Conservation (phyloP, 2,797 vertebrate genomes). For the Schizopygopsis pylzovi region DNA sequence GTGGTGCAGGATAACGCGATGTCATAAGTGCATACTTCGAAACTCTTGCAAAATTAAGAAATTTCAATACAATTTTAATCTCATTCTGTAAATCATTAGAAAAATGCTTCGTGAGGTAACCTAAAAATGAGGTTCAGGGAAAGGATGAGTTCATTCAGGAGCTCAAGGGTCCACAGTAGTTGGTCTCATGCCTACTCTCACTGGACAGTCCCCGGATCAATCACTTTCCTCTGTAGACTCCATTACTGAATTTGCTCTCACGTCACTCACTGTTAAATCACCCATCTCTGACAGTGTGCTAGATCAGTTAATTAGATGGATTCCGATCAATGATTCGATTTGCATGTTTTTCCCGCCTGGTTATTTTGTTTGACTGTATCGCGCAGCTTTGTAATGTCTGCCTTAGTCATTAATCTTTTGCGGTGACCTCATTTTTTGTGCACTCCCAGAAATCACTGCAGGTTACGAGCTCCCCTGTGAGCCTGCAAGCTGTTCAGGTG, state of each 20-base stretch:
- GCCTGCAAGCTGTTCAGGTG: conserved; percentile 57
- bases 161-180: too few relatives aligned
- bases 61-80: background rate
- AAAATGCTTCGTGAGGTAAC: background rate
- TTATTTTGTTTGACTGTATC: conserved; percentile 41
- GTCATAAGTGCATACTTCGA: background rate
- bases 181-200: too few relatives aligned
- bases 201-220: too few relatives aligned
- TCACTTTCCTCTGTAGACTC: too few relatives aligned
- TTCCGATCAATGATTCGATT: conserved; percentile 53
- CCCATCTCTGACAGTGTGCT: conserved; percentile 48
- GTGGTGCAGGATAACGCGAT: background rate
- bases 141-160: too few relatives aligned
- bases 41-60: too few relatives aligned
- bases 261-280: conserved; percentile 44
- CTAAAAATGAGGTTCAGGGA: background rate
- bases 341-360: conserved; percentile 40
- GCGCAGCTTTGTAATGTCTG: conserved; percentile 39
- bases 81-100: background rate
- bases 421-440: conserved; percentile 52
- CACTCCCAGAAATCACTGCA: conserved; percentile 45
- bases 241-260: conserved; percentile 49
- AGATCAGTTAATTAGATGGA: conserved; percentile 57
- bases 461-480: conserved; percentile 50
- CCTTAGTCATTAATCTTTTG: conserved; percentile 56